phyloP scores from a whole-genome alignment of 2,797 vertebrate species.

The Lithobates pipiens region DNA sequence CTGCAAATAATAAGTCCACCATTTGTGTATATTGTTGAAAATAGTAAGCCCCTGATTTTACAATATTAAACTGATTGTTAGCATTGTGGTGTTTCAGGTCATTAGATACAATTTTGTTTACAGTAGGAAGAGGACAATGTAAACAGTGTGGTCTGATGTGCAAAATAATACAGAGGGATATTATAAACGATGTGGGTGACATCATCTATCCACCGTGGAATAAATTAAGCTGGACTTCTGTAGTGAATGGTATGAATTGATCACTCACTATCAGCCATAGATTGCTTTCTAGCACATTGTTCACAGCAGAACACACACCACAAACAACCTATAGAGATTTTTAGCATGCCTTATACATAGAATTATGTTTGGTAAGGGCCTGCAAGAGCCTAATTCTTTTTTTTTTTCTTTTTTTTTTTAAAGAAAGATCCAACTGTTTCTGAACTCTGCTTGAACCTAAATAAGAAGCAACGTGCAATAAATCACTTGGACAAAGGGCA shows the following conservation, averaged over 20 bases:
- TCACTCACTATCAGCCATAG: conserved; percentile 54
- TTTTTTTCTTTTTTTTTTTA: conserved; percentile 61
- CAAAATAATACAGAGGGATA: conserved; percentile 3
- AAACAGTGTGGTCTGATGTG: conserved; percentile 1
- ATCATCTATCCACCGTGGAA: conserved; percentile 16
- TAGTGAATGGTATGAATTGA: conserved; percentile 17
- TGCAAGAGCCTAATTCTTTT: conserved; percentile 71
- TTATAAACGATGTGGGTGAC: conserved; percentile 4
- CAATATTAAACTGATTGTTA: background rate
- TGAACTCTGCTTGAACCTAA: conserved; percentile 88
- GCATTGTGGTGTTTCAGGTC: background rate
- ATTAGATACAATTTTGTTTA: background rate
- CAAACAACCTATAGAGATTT: conserved; percentile 70
- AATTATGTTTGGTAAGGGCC: conserved; percentile 65
- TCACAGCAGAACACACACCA: conserved; percentile 63
- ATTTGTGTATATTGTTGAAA: background rate
- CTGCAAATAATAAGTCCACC: background rate
- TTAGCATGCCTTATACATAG: conserved; percentile 30
- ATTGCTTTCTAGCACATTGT: conserved; percentile 16
- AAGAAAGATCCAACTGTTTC: conserved; percentile 78
- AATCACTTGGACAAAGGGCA: conserved; percentile 87
- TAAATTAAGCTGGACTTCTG: conserved; percentile 33
- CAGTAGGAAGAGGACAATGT: conserved; percentile 3
- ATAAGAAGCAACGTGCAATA: conserved; percentile 82
- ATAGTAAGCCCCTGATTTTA: background rate